phyloP scores from a whole-genome alignment of 2,797 vertebrate species.

The Clarias platycephalus region DNA sequence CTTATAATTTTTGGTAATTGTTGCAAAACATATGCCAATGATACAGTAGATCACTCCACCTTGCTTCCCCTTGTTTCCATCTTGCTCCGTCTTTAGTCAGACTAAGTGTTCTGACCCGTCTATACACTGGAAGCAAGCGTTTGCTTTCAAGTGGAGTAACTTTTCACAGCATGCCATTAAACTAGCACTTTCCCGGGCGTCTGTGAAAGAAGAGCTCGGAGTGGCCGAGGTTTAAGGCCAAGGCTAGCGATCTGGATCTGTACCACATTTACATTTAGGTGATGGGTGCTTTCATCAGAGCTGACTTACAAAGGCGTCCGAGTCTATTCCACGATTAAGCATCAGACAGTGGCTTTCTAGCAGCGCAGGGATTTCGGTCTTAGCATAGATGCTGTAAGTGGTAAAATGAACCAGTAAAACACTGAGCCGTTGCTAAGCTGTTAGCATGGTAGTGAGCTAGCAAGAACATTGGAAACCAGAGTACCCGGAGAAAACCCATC shows the following conservation, averaged over 20 bases:
- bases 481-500: too few relatives aligned
- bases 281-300: not conserved
- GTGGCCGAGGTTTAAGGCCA: conserved; percentile 9
- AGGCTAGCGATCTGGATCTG: not conserved
- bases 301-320: not conserved
- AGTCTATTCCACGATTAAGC: not conserved
- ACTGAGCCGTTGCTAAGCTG: not conserved
- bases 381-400: not conserved
- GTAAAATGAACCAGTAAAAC: not conserved
- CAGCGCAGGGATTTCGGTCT: not conserved
- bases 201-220: conserved; percentile 33
- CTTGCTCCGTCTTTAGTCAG: not conserved
- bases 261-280: not conserved
- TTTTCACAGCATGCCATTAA: conserved; percentile 17
- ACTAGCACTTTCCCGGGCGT: not conserved
- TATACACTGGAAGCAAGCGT: too few relatives aligned
- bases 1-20: not conserved
- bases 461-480: too few relatives aligned
- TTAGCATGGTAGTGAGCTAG: not conserved
- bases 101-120: conserved; percentile 6
- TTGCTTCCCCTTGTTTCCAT: not conserved
- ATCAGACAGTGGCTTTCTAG: not conserved
- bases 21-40: not conserved
- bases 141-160: conserved; percentile 29
- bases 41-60: too few relatives aligned